Conservation (phyloP, 2,888 invertebrate genomes). For the Zootermopsis nevadensis region DNA sequence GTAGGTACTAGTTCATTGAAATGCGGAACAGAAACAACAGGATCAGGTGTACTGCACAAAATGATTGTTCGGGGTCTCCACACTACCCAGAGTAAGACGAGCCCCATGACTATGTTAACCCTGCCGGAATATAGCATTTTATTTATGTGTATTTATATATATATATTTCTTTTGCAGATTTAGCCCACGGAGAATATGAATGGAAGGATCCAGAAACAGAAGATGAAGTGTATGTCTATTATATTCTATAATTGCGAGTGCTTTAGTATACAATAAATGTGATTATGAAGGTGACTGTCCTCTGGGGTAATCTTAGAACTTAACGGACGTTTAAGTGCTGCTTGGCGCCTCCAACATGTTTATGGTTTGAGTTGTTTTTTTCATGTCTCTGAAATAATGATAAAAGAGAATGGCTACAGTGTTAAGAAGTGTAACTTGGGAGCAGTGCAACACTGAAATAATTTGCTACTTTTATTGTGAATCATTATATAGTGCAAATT, state of each 20-base stretch:
- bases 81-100: conserved; percentile 8
- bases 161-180: conserved; percentile 48
- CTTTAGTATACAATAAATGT: not conserved
- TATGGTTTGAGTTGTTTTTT: too few species aligned
- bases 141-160: not conserved
- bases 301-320: too few species aligned
- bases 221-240: conserved; percentile 84
- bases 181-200: conserved; percentile 75
- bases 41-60: not conserved
- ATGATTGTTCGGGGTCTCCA: not conserved
- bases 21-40: not conserved
- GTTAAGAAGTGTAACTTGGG: too few species aligned
- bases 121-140: too few species aligned
- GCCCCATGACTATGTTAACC: too few species aligned
- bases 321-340: too few species aligned
- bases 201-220: conserved; percentile 92
- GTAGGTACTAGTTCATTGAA: not conserved
- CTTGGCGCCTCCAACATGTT: too few species aligned
- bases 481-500: too few species aligned
- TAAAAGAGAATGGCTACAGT: too few species aligned
- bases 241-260: not conserved
- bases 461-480: too few species aligned
- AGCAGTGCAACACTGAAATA: too few species aligned
- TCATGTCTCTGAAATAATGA: too few species aligned
- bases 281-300: not conserved